Evolutionary conservation across 2,888 invertebrate genomes (phyloP), one percentile per base, ranked within the genome.

Genomic region (Holacanthella duospinosa): DNA sequence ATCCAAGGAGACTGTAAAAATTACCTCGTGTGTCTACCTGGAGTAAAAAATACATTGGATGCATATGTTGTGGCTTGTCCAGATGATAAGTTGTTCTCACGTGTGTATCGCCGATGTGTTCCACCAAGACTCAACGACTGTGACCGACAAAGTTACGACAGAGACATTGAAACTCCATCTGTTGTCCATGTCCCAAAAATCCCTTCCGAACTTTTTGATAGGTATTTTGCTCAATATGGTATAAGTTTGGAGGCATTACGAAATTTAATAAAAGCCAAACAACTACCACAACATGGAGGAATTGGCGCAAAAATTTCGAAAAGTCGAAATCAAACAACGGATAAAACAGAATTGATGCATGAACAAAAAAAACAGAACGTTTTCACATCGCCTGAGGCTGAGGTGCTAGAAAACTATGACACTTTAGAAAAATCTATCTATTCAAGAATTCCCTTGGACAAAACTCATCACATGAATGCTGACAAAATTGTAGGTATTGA

Each of bases 111-210:
- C 6, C 48, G 48, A 9, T 48, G 48, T 21, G 48, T 48, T 48
- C 48, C 48, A 48, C 48, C 48, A n/a, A 9, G 48, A 4, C 48
- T 48, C 19, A 48, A 48, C n/a, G 48, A 48, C 48, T 48, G 48
- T 21, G 21, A 48, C 48, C 6, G 48, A 21, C 21, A 21, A 4
- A 21, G 21, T 4, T 9, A 21, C 21, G 48, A 48, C n/a, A 21
- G 21, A 21, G 19, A n/a, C 12, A 4, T 4, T 4, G 19, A n/a
- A 48, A 4, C 48, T 21, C 48, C 48, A 9, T 4, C 4, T 21
- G 6, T 16, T 36, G 16, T 12, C 6, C 4, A 21, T 4, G 16
- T 21, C 12, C 12, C 48, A 9, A 48, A 48, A 48, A 21, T 48
- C 4, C 48, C 48, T n/a, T 21, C 48, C 6, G 48, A 48, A 48